Percentiles rank a stretch among this genome's conserved stretches.
Conservation (phyloP, 2,888 invertebrate species). For the Agrotis segetum region DNA sequence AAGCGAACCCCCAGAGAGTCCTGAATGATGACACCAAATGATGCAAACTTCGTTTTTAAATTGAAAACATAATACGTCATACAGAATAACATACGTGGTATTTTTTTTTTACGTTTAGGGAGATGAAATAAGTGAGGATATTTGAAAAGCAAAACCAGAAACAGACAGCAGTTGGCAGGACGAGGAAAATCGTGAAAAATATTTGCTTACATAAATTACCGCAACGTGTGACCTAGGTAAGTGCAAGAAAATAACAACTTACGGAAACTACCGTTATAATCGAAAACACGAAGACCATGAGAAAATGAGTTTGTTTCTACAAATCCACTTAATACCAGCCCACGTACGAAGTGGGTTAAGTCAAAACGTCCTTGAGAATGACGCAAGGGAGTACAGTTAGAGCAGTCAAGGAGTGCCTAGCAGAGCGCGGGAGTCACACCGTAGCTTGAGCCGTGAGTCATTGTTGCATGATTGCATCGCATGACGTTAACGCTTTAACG, state of each 20-base stretch:
- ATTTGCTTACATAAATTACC: constrained; percentile 11
- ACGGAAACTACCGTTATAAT: constrained; percentile 57
- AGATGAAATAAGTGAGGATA: not conserved
- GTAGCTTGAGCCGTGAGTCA: constrained; percentile 71
- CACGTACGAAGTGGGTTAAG: constrained; percentile 62
- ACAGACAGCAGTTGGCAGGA: not conserved
- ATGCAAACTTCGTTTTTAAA: not conserved
- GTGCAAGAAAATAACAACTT: constrained; percentile 46
- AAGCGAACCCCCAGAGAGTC: not conserved
- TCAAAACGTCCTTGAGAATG: constrained; percentile 73
- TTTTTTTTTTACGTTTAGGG: accelerated
- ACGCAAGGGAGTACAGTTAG: constrained; percentile 71
- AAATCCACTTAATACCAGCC: constrained; percentile 56
- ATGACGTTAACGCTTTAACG: constrained; percentile 83
- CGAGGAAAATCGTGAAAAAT: constrained; percentile 11
- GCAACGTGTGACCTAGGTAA: constrained; percentile 47
- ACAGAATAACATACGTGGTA: not conserved
- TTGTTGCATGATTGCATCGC: constrained; percentile 77
- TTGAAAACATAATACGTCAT: no score
- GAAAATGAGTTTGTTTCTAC: constrained; percentile 55
- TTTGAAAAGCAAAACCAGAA: not conserved
- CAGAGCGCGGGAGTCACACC: constrained; percentile 52
- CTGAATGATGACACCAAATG: not conserved
- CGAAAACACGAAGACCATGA: constrained; percentile 50
- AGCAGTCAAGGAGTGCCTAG: constrained; percentile 54